Percentiles rank a stretch among this genome's conserved stretches.
Evolutionary conservation across 2,113 vertebrate species (phyloP).

Genomic region (Delphinapterus leucas): DNA sequence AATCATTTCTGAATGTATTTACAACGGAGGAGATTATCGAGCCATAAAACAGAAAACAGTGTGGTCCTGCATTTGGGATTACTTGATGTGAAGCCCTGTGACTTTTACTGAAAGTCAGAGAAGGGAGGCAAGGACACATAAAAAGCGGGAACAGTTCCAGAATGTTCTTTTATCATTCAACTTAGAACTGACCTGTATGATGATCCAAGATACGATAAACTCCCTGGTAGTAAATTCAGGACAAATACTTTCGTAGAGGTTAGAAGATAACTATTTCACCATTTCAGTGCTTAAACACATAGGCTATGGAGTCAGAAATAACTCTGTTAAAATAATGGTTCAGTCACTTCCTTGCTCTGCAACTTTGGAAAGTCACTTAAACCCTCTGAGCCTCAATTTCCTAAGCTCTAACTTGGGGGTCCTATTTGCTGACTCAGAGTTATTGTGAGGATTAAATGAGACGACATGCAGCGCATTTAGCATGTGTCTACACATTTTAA

Average conservation of each 20-base stretch:
- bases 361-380: background rate
- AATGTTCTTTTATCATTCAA: slow-evolving; percentile 16
- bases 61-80: background rate
- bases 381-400: background rate
- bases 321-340: background rate
- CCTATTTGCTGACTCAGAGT: background rate
- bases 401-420: background rate
- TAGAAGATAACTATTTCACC: slow-evolving; percentile 29
- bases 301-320: background rate
- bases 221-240: slow-evolving; percentile 45
- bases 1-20: slow-evolving; percentile 75
- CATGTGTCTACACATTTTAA: background rate
- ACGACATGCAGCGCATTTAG: background rate
- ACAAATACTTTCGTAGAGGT: slow-evolving; percentile 16
- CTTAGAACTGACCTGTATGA: background rate
- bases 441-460: background rate
- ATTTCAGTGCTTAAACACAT: background rate
- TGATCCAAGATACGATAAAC: slow-evolving; percentile 26
- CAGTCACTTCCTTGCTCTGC: background rate
- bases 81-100: background rate
- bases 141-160: background rate
- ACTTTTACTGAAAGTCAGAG: background rate
- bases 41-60: slow-evolving; percentile 42
- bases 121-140: slow-evolving; percentile 18
- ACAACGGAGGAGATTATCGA: slow-evolving; percentile 42